phyloP scores from a whole-genome alignment of 2,113 vertebrate genomes.

The Talpa occidentalis region DNA sequence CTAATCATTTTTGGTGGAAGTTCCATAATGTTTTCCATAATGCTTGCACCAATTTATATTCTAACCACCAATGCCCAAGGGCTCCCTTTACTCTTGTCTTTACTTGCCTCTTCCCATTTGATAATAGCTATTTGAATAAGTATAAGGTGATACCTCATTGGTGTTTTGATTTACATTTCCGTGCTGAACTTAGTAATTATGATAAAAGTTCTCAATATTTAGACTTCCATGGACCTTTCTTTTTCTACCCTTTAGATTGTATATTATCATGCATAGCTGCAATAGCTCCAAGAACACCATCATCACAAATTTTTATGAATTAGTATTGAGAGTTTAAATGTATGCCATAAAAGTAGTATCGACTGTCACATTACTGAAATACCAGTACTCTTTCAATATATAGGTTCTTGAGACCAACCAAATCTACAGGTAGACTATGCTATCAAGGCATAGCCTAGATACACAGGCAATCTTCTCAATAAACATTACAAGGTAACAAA shows the following conservation, averaged over 20 bases:
- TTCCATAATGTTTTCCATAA: not conserved
- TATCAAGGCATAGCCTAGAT: not conserved
- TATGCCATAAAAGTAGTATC: conserved; percentile 55
- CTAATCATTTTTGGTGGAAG: not conserved
- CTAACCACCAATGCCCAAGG: not conserved
- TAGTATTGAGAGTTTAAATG: conserved; percentile 68
- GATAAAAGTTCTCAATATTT: conserved; percentile 61
- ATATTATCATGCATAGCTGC: conserved; percentile 36
- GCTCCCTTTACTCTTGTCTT: not conserved
- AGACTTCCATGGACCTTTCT: conserved; percentile 63
- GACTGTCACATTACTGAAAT: not conserved
- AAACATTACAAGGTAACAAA: not conserved
- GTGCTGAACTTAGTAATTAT: conserved; percentile 47
- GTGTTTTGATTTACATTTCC: not conserved
- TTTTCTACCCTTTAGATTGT: conserved; percentile 24
- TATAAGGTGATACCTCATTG: not conserved
- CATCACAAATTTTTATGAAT: conserved; percentile 45
- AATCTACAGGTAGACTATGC: conserved; percentile 39
- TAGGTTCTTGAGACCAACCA: conserved; percentile 55
- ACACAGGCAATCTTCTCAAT: not conserved
- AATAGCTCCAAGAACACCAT: conserved; percentile 66
- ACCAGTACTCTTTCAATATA: not conserved
- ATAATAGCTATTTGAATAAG: not conserved
- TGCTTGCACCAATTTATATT: not conserved
- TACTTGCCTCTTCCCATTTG: not conserved